phyloP scores from a whole-genome alignment of 2,113 vertebrate genomes.

The Holacanthus passer region DNA sequence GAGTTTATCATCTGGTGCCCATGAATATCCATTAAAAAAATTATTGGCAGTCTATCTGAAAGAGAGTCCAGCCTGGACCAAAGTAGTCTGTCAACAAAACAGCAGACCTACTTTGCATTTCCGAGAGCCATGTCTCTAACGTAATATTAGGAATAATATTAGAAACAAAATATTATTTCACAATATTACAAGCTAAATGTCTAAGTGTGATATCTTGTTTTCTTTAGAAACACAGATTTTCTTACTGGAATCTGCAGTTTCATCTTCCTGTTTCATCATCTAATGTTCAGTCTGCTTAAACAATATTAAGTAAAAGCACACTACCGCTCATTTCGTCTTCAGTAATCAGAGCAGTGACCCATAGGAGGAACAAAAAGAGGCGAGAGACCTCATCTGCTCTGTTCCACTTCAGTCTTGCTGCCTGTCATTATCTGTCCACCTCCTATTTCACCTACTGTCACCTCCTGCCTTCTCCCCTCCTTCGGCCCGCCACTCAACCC shows the following conservation, averaged over 20 bases:
- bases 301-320: conserved; percentile 17
- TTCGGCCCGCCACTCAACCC: not conserved
- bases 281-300: conserved; percentile 45
- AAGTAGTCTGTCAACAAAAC: too few species aligned
- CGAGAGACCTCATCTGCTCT: conserved; percentile 46
- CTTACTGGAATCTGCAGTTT: not conserved
- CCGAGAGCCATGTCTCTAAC: too few species aligned
- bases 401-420: conserved; percentile 37
- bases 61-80: too few species aligned
- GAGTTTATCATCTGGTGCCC: too few species aligned
- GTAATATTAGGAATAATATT: too few species aligned
- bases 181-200: too few species aligned
- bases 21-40: too few species aligned
- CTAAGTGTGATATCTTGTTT: not conserved
- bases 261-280: not conserved
- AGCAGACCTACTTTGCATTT: too few species aligned
- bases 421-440: conserved; percentile 63
- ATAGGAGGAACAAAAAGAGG: conserved; percentile 39
- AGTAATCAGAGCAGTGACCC: conserved; percentile 56
- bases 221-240: not conserved
- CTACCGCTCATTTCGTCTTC: conserved; percentile 27
- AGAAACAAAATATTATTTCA: too few species aligned
- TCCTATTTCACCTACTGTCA: conserved; percentile 53
- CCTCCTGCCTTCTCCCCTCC: conserved; percentile 23
- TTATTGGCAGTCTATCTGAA: too few species aligned